Conservation (phyloP, 2,888 invertebrate species). For the Calliopum simillimum region DNA sequence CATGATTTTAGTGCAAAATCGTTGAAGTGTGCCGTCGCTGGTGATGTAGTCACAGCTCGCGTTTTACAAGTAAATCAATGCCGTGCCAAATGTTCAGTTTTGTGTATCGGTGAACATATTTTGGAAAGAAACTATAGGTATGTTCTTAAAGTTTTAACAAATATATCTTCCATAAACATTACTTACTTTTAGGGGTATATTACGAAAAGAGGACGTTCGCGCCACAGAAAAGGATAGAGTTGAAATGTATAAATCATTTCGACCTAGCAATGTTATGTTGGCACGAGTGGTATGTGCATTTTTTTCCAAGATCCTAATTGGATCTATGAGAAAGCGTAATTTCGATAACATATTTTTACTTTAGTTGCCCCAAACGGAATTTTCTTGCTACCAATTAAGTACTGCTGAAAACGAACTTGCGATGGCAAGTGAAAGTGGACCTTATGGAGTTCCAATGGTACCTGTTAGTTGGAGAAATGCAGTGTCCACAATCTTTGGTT, state of each 20-base stretch:
- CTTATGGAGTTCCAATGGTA: slow-evolving; percentile 84
- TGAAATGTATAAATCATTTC: slow-evolving; percentile 91
- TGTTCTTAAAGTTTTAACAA: slow-evolving; percentile 3
- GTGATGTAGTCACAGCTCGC: slow-evolving; percentile 89
- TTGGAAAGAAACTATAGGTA: slow-evolving; percentile 78
- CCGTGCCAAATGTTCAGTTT: slow-evolving; percentile 85
- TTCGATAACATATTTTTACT: too few species aligned
- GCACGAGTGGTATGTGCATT: slow-evolving; percentile 93
- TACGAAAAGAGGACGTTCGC: slow-evolving; percentile 91
- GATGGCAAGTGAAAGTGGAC: slow-evolving; percentile 74
- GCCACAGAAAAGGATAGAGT: slow-evolving; percentile 90
- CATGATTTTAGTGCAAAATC: too few species aligned
- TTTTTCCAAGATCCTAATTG: too few species aligned
- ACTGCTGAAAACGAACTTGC: slow-evolving; percentile 97
- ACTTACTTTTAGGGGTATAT: slow-evolving; percentile 71
- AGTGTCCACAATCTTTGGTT: slow-evolving; percentile 87
- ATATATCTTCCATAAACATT: not conserved
- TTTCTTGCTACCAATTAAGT: slow-evolving; percentile 88
- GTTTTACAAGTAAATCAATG: slow-evolving; percentile 86
- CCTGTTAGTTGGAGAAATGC: slow-evolving; percentile 98
- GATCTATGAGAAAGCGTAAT: too few species aligned
- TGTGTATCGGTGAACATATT: slow-evolving; percentile 85
- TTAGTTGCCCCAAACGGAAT: slow-evolving; percentile 90
- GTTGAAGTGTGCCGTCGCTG: slow-evolving; percentile 87
- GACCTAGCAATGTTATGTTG: slow-evolving; percentile 93